A percentile compares a stretch with the other conserved stretches of the same genome.
These are phyloP conservation scores for Tetramorium parvispinum DNA, from an alignment of 1,140 invertebrate genomes.

Conservation along the genomic window DNA sequence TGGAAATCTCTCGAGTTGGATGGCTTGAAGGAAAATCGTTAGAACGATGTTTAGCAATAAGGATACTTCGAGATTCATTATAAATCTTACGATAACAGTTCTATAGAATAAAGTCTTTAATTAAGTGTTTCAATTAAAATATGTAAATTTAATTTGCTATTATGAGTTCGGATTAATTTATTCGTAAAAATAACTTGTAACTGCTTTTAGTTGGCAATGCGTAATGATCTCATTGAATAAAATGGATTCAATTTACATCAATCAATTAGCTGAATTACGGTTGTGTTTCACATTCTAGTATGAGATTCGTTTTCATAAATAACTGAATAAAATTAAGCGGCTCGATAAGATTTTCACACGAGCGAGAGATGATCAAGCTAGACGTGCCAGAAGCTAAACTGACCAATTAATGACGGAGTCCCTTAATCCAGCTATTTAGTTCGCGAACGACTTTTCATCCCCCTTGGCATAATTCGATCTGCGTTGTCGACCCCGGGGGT, in stretches of 20 bases:
- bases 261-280: background rate
- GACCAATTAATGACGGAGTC: constrained; percentile 76
- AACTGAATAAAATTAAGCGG: constrained; percentile 4
- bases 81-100: constrained; percentile 5
- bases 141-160: constrained; percentile 1
- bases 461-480: constrained; percentile 80
- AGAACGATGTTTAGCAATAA: background rate
- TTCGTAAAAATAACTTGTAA: background rate
- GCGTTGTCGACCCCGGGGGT: constrained; percentile 60
- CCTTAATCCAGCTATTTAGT: constrained; percentile 81
- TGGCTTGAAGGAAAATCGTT: background rate
- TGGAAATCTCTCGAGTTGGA: constrained; percentile 18
- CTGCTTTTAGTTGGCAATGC: background rate
- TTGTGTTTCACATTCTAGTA: background rate
- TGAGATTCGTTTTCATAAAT: background rate
- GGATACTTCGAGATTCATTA: background rate
- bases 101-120: background rate
- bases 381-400: constrained; percentile 45
- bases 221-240: background rate
- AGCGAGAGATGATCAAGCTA: constrained; percentile 20
- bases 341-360: constrained; percentile 49
- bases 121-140: background rate
- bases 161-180: background rate
- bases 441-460: constrained; percentile 81
- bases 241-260: background rate